phyloP scores from a whole-genome alignment of 2,113 vertebrate genomes.

The Tragelaphus strepsiceros region DNA sequence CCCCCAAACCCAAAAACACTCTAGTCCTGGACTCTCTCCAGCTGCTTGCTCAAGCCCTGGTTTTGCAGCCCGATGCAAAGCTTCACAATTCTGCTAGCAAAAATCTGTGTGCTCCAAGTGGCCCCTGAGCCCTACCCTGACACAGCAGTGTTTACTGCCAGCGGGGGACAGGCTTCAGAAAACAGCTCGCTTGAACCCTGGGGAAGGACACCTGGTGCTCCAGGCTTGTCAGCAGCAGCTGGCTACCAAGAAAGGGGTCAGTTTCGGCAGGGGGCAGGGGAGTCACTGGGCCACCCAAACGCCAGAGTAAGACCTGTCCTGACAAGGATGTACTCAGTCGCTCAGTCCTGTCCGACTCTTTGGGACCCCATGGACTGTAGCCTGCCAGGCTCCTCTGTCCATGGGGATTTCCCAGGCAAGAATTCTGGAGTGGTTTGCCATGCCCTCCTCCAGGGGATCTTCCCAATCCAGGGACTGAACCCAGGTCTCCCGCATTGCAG shows the following conservation, averaged over 20 bases:
- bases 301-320: not conserved
- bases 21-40: conserved; percentile 90
- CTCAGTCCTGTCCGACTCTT: not conserved
- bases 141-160: conserved; percentile 78
- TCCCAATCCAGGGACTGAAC: not conserved
- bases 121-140: conserved; percentile 76
- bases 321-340: not conserved
- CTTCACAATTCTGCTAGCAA: conserved; percentile 81
- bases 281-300: not conserved
- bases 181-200: not conserved
- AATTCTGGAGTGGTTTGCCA: not conserved
- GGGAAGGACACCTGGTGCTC: not conserved
- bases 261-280: rapidly evolving
- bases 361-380: not conserved
- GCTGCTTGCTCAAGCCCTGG: conserved; percentile 85
- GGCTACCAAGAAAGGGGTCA: not conserved
- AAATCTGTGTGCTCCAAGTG: conserved; percentile 78
- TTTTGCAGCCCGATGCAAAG: conserved; percentile 86
- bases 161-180: conserved; percentile 69
- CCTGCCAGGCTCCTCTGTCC: not conserved
- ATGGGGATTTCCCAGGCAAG: not conserved
- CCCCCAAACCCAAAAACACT: conserved; percentile 80
- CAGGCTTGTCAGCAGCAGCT: rapidly evolving
- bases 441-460: not conserved
- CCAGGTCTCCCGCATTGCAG: not conserved